phyloP scores from a whole-genome alignment of 2,888 invertebrate species.

The Nomada fucata region DNA sequence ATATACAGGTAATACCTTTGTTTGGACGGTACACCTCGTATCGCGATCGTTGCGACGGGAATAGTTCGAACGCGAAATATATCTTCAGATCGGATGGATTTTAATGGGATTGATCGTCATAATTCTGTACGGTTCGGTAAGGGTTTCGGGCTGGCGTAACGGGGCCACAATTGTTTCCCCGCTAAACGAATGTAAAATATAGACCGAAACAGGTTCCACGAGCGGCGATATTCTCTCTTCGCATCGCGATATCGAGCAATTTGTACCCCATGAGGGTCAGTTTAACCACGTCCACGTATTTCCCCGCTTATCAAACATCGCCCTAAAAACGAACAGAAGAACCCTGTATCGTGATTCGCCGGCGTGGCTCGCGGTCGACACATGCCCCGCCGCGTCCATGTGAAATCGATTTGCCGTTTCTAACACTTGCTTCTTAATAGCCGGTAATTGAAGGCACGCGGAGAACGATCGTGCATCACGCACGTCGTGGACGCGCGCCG shows the following conservation, averaged over 20 bases:
- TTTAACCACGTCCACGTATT: constrained; percentile 9
- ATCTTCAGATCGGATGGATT: not conserved
- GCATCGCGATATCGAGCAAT: constrained; percentile 9
- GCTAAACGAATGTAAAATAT: no score
- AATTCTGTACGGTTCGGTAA: no score
- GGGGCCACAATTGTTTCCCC: no score
- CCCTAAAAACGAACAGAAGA: constrained; percentile 32
- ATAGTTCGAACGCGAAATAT: no score
- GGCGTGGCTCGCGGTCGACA: constrained; percentile 9
- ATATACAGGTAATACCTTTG: not conserved
- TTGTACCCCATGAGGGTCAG: not conserved
- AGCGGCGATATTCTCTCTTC: not conserved
- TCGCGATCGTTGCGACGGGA: not conserved
- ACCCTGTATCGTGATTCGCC: constrained; percentile 30
- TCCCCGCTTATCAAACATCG: constrained; percentile 27
- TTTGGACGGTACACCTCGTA: not conserved
- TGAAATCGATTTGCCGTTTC: constrained; percentile 67
- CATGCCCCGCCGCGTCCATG: constrained; percentile 28
- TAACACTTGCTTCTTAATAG: constrained; percentile 70
- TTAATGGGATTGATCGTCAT: not conserved
- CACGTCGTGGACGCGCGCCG: constrained; percentile 46
- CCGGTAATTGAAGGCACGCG: constrained; percentile 61
- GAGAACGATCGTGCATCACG: constrained; percentile 63
- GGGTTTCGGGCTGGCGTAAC: no score
- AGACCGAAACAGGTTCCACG: not conserved